Conservation (phyloP, 2,797 vertebrate genomes). For the Parotocinclus haroldoi region DNA sequence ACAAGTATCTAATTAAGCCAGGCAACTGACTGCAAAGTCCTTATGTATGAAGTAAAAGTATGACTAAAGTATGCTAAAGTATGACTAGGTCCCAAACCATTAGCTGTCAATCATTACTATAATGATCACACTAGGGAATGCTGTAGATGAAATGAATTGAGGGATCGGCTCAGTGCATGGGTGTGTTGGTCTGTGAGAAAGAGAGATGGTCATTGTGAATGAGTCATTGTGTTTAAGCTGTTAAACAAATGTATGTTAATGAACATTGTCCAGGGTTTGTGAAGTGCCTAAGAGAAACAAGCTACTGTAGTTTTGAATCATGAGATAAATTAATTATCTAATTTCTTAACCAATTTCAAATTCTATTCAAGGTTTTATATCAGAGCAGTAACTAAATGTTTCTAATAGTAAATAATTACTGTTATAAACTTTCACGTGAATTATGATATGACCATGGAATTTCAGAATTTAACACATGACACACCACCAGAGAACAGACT, state of each 20-base stretch:
- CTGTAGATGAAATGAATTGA: conserved; percentile 30
- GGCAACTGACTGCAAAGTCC: conserved; percentile 23
- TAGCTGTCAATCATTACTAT: conserved; percentile 40
- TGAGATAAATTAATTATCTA: too few relatives aligned
- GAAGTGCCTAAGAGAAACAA: conserved; percentile 17
- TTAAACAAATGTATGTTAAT: conserved; percentile 33
- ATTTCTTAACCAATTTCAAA: too few relatives aligned
- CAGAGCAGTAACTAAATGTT: too few relatives aligned
- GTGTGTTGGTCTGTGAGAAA: conserved; percentile 3
- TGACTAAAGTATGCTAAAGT: too few relatives aligned
- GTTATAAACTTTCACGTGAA: too few relatives aligned
- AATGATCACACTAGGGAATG: conserved; percentile 49
- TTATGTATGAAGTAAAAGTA: too few relatives aligned
- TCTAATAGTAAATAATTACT: too few relatives aligned
- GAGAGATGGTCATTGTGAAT: conserved; percentile 27
- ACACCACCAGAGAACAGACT: too few relatives aligned
- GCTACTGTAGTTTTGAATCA: background rate
- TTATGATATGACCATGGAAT: too few relatives aligned
- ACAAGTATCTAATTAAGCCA: conserved; percentile 34
- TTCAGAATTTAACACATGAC: too few relatives aligned
- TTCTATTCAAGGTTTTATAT: too few relatives aligned
- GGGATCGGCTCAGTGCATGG: conserved; percentile 1
- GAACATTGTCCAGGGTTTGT: conserved; percentile 4
- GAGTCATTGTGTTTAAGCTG: conserved; percentile 39
- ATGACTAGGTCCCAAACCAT: conserved; percentile 35